Evolutionary conservation across 2,113 vertebrate genomes (phyloP).

Genomic region (Phylloscopus trochiloides): DNA sequence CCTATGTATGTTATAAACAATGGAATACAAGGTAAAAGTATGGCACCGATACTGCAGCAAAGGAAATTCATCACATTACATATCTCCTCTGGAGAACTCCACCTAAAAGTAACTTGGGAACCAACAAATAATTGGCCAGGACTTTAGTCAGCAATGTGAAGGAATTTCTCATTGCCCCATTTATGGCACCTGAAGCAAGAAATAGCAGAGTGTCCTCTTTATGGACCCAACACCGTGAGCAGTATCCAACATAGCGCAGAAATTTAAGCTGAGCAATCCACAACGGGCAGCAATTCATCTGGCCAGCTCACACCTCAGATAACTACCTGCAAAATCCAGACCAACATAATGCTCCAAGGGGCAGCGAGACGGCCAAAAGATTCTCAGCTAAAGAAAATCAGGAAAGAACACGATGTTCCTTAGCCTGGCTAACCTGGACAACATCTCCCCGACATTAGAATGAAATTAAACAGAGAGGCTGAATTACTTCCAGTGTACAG

Average conservation of each 20-base stretch:
- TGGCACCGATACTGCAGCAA: not conserved
- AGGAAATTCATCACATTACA: not conserved
- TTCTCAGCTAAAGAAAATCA: not conserved
- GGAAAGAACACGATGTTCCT: not conserved
- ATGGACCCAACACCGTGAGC: not conserved
- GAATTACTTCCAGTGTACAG: constrained; percentile 36
- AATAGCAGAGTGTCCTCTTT: not conserved
- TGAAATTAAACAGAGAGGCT: constrained; percentile 42
- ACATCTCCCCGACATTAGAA: constrained; percentile 44
- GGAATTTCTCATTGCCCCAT: not conserved
- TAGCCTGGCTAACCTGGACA: constrained; percentile 38
- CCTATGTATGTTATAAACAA: not conserved
- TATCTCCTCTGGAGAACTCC: not conserved
- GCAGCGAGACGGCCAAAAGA: not conserved
- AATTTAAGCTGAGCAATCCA: not conserved
- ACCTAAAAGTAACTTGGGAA: not conserved
- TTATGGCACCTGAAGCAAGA: not conserved
- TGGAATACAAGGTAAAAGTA: not conserved
- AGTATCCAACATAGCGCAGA: not conserved
- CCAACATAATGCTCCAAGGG: not conserved
- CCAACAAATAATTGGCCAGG: not conserved
- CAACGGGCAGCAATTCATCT: constrained; percentile 3
- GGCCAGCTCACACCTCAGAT: constrained; percentile 12
- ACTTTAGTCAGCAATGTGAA: not conserved
- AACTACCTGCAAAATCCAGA: not conserved